These are phyloP conservation scores for Automeris io DNA, from an alignment of 2,888 invertebrate genomes.

Conservation along the genomic window DNA sequence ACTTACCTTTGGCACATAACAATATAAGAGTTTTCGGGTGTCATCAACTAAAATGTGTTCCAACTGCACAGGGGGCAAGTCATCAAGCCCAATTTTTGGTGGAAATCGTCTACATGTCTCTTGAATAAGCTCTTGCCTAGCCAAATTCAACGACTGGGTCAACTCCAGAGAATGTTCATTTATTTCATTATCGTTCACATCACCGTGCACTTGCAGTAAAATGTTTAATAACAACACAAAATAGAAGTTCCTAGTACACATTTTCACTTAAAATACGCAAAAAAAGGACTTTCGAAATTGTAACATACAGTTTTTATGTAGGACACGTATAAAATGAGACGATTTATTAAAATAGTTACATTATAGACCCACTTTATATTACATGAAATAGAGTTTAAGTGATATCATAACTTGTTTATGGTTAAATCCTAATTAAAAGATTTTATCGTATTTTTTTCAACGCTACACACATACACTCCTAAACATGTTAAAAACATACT, in stretches of 20 bases:
- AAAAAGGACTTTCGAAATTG: conserved; percentile 46
- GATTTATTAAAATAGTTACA: conserved; percentile 3
- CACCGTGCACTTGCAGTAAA: conserved; percentile 43
- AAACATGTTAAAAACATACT: neutral
- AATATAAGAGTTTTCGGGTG: conserved; percentile 89
- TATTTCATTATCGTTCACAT: conserved; percentile 39
- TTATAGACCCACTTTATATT: conserved; percentile 3
- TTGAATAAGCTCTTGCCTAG: conserved; percentile 78
- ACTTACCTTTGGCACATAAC: conserved; percentile 94
- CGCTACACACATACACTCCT: neutral
- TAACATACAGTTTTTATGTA: conserved; percentile 43
- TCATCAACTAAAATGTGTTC: conserved; percentile 91
- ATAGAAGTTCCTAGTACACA: conserved; percentile 36
- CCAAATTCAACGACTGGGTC: conserved; percentile 79
- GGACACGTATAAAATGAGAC: conserved; percentile 32
- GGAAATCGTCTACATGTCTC: conserved; percentile 77
- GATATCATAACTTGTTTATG: neutral
- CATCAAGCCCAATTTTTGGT: conserved; percentile 53
- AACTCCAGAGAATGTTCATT: conserved; percentile 72
- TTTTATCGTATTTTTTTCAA: neutral
- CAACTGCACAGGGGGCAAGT: conserved; percentile 76
- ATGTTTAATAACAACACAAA: conserved; percentile 41
- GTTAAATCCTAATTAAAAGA: neutral
- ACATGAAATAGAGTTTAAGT: conserved; percentile 7
- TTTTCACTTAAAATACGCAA: conserved; percentile 44